Evolutionary conservation across 2,113 vertebrate genomes (phyloP), one percentile per base, ranked within the genome.

Genomic region (Bufo gargarizans): DNA sequence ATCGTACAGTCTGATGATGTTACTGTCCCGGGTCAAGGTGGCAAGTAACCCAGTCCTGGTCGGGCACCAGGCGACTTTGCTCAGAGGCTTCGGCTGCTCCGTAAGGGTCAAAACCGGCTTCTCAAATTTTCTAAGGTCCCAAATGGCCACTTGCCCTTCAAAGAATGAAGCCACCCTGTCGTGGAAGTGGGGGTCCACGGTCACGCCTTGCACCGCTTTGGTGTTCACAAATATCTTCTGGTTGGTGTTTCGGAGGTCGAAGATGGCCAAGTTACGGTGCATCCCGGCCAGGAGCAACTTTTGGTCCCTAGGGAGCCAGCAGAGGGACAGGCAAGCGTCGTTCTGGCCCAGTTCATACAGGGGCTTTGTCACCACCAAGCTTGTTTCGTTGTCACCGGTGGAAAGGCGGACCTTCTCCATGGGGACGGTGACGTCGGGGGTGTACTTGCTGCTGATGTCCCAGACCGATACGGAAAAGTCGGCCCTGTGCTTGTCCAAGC

Each of bases 141-240:
- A 99, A 93, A 99, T 99, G 79, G 97, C 98, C 92, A 99, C 98
- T 92, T 99, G 98, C 1, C 98, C 98, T 94, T 99, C 98, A 71
- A 97, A 99, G 93, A 98, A 99, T 90, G 98, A 99, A 65, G 98
- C 98, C 63, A 99, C 97, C 0, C 98, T 96, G 91, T 99, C 97
- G 0, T 96, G 97, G 93, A 99, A 98, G 91, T 97, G 97, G 0
- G 98, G 98, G 91, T 99, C 98, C 0, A 99, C 98, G 0, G 97
- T 97, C 80, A 99, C 98, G 0, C 98, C 98, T 89, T 99, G 98
- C 89, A 99, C 97, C 91, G 98, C 98, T 93, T 99, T 99, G 58
- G 98, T 99, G 92, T 99, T 99, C 20, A 99, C 98, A 89, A 99
- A 99, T 17, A 99, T 99, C 90, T 99, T 99, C 91, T 99, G 98